Conservation (phyloP, 2,113 vertebrate genomes). For the Thunnus maccoyii region DNA sequence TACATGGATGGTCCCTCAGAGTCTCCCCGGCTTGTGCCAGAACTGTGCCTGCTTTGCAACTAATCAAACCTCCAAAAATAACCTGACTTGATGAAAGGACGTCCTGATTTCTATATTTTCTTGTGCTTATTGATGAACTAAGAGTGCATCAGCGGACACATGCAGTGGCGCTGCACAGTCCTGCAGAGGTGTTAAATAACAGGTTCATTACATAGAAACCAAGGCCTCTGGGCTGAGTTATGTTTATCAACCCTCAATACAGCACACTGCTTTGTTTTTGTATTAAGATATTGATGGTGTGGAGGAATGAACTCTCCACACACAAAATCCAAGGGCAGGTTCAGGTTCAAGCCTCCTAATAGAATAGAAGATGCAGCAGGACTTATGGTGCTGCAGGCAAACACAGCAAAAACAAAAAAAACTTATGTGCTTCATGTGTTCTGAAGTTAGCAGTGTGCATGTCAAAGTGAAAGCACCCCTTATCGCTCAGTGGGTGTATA, state of each 20-base stretch:
- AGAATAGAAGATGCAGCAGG: neutral
- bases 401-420: neutral
- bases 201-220: neutral
- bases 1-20: constrained; percentile 72
- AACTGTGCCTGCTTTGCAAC: constrained; percentile 14
- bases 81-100: neutral
- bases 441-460: neutral
- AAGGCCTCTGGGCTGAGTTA: neutral
- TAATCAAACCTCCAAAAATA: neutral
- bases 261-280: neutral
- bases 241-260: neutral
- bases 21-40: constrained; percentile 29
- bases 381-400: neutral
- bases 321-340: neutral
- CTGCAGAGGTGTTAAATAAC: neutral
- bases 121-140: neutral
- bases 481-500: neutral
- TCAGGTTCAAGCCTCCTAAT: neutral
- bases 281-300: rapidly evolving
- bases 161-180: neutral
- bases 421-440: neutral
- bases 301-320: neutral
- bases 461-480: no score
- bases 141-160: neutral
- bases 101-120: neutral